These are phyloP conservation scores for Agrilus mali DNA, from an alignment of 2,888 invertebrate species.

Conservation along the genomic window DNA sequence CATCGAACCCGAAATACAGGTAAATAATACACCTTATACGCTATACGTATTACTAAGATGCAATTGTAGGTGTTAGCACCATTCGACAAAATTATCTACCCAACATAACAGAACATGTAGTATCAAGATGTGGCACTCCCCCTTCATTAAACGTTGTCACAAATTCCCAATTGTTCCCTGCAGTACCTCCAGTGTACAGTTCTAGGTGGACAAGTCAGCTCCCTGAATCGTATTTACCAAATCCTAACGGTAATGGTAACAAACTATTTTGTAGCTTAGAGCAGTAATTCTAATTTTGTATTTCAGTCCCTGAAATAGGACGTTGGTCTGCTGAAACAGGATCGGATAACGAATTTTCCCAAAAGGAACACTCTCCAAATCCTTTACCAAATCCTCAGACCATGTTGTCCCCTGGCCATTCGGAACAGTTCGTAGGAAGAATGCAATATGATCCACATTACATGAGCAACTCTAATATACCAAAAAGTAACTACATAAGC, in stretches of 20 bases:
- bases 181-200: conserved; percentile 46
- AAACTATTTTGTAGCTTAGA: not conserved
- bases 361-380: conserved; percentile 51
- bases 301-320: conserved; percentile 35
- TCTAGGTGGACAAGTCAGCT: conserved; percentile 57
- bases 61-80: conserved; percentile 10
- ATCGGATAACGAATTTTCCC: conserved; percentile 59
- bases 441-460: conserved; percentile 27
- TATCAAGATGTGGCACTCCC: conserved; percentile 39
- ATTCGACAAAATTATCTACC: conserved; percentile 42
- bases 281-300: not conserved
- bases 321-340: conserved; percentile 72
- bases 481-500: conserved; percentile 27
- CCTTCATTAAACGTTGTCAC: conserved; percentile 49
- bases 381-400: conserved; percentile 64
- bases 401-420: conserved; percentile 37
- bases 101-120: conserved; percentile 43
- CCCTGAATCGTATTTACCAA: conserved; percentile 49
- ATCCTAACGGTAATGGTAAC: conserved; percentile 35
- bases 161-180: conserved; percentile 56
- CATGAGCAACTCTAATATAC: conserved; percentile 21
- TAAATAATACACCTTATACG: not conserved
- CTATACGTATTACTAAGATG: too few relatives aligned
- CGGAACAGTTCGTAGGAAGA: conserved; percentile 36
- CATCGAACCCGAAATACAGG: conserved; percentile 25